A percentile compares a stretch with the other conserved stretches of the same genome.
Evolutionary conservation across 2,797 vertebrate species (phyloP).

Genomic region (Pseudomugil gertrudae): DNA sequence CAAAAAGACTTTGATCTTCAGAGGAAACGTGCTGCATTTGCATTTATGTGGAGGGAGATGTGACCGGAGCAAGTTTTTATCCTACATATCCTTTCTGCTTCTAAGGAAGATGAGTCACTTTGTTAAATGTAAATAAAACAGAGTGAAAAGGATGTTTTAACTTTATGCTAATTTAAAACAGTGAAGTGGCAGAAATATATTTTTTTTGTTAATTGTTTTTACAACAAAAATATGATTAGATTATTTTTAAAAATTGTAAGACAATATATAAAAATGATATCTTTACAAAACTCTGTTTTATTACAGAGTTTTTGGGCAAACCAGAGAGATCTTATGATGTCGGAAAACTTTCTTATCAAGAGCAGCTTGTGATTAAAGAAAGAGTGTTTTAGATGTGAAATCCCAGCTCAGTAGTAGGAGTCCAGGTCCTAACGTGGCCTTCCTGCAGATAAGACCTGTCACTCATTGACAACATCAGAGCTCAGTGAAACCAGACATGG

Average conservation of each 20-base stretch:
- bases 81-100: not conserved
- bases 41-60: conserved; percentile 4
- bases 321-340: no score
- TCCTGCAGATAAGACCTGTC: not conserved
- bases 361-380: no score
- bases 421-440: not conserved
- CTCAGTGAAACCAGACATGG: not conserved
- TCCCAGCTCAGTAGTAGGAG: not conserved
- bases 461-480: not conserved
- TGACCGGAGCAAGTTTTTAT: not conserved
- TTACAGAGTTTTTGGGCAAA: no score
- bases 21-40: conserved; percentile 35
- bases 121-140: not conserved
- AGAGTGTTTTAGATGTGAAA: no score
- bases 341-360: no score
- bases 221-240: no score
- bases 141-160: not conserved
- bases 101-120: not conserved
- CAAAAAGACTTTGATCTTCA: conserved; percentile 85
- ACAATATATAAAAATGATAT: no score
- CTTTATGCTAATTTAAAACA: no score
- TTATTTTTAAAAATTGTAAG: no score
- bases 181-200: not conserved
- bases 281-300: no score
- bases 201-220: no score